Evolutionary conservation across 2,888 invertebrate genomes (phyloP).

Genomic region (Drosophila maculinotata): DNA sequence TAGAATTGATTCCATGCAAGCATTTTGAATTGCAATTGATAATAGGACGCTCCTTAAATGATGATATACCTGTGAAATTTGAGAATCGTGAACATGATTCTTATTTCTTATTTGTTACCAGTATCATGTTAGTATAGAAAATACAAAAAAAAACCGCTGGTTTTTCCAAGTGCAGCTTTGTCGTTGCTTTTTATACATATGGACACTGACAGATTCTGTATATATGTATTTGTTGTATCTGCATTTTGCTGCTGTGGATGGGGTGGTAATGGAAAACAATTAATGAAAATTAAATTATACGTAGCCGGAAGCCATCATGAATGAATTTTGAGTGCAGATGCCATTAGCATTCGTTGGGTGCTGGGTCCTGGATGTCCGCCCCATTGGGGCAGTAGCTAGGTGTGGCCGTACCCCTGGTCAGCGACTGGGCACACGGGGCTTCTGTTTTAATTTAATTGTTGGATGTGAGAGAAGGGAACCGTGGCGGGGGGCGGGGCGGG

Average conservation of each 20-base stretch:
- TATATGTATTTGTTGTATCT: neutral
- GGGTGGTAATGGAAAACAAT: constrained; percentile 65
- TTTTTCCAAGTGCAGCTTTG: no score
- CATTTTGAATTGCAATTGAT: no score
- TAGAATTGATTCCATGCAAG: no score
- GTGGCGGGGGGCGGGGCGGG: neutral
- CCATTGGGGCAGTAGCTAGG: neutral
- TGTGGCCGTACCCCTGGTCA: constrained; percentile 22
- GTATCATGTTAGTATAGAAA: no score
- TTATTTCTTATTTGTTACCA: no score
- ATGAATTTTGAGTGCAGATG: constrained; percentile 75
- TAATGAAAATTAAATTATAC: constrained; percentile 75
- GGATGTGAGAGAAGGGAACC: neutral
- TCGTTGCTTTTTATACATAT: no score
- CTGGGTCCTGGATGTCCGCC: constrained; percentile 10
- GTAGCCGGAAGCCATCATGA: constrained; percentile 67
- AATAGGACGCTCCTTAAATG: no score
- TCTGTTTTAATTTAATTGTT: constrained; percentile 50
- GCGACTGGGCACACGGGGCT: constrained; percentile 18
- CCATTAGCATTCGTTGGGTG: constrained; percentile 62
- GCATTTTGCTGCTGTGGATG: constrained; percentile 4
- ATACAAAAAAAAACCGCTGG: no score
- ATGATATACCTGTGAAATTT: no score
- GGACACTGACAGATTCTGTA: neutral
- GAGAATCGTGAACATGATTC: no score